Base-by-base conservation (phyloP, 1,140 invertebrate species). In the Apis cerana region DNA sequence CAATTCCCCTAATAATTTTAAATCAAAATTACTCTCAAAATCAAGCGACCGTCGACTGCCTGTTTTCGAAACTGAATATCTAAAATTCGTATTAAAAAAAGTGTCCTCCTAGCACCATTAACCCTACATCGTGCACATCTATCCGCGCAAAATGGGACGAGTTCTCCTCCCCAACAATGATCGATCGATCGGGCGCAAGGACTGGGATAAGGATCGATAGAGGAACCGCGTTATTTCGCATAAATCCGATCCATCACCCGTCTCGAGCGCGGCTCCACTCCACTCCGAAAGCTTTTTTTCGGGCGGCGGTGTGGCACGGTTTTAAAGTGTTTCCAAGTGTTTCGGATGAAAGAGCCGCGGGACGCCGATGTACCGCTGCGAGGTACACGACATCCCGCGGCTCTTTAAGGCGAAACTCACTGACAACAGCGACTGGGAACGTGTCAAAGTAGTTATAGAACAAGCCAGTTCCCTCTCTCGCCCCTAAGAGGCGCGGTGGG, bases 371-470 rank as follows among this genome's bases (percentile, higher is more conserved):
- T 75, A 69, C 75, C 74, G 74, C 84, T 81, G 72, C 83, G 86
- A 69, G 83, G 9, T 91, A 92, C 88, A 89, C 82, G 91, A 87
- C 90, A 77, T 86, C 91, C 91, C 89, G 92, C 91, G 87, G 91
- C 61, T 90, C 89, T 89, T 91, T 82, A 85, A 89, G 81, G 85
- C 80, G 90, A 89, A 87, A 88, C 85, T 86, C 75, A 90, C 89
- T 88, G 88, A 88, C 86, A 88, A 78, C 81, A 87, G 89, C 92
- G 89, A 88, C 90, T 75, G 88, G 83, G 89, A 91, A 92, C 90
- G 91, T 92, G 91, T 92, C 92, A 92, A 92, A 93, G 91, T 91
- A 92, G 90, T 89, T 88, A 88, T 90, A 89, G 77, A 83, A 87
- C 85, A 85, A 84, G 85, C 83, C 67, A 43, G 33, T 43, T 43